phyloP scores from a whole-genome alignment of 1,140 invertebrate genomes.

The Tenebrio molitor region DNA sequence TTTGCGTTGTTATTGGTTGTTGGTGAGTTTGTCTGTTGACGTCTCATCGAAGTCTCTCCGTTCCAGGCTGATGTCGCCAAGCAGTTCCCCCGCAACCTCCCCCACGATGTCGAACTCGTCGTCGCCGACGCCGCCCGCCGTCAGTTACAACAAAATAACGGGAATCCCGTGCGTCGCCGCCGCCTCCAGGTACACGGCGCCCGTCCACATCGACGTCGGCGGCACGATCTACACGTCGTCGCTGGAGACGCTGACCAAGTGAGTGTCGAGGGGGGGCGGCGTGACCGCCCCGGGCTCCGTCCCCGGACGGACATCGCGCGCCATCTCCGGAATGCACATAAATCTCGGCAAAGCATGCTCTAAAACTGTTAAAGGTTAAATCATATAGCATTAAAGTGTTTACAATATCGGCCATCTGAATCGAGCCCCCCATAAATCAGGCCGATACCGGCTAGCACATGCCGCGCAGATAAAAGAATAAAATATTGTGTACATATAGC shows the following conservation, averaged over 20 bases:
- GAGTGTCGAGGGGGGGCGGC: conserved; percentile 66
- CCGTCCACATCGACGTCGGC: conserved; percentile 97
- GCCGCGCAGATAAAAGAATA: conserved; percentile 43
- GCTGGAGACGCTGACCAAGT: conserved; percentile 95
- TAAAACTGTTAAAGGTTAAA: conserved; percentile 57
- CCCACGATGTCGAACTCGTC: conserved; percentile 78
- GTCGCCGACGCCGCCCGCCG: conserved; percentile 72
- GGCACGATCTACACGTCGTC: conserved; percentile 97
- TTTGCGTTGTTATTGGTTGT: too few species aligned
- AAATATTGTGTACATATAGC: conserved; percentile 44
- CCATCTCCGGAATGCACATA: conserved; percentile 49
- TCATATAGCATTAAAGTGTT: conserved; percentile 57
- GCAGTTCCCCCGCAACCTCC: conserved; percentile 77
- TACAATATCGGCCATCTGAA: conserved; percentile 54
- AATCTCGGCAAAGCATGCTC: conserved; percentile 51
- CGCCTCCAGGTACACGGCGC: conserved; percentile 92
- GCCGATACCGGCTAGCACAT: conserved; percentile 40
- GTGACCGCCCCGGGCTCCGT: conserved; percentile 32
- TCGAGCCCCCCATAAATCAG: conserved; percentile 52
- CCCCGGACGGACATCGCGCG: conserved; percentile 45
- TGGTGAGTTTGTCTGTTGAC: too few species aligned
- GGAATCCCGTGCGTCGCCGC: conserved; percentile 94
- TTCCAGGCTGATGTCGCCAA: conserved; percentile 75
- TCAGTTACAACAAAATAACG: conserved; percentile 76
- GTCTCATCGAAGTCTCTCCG: conserved; percentile 43